Conservation (phyloP, 2,888 invertebrate genomes). For the Nemurella pictetii region DNA sequence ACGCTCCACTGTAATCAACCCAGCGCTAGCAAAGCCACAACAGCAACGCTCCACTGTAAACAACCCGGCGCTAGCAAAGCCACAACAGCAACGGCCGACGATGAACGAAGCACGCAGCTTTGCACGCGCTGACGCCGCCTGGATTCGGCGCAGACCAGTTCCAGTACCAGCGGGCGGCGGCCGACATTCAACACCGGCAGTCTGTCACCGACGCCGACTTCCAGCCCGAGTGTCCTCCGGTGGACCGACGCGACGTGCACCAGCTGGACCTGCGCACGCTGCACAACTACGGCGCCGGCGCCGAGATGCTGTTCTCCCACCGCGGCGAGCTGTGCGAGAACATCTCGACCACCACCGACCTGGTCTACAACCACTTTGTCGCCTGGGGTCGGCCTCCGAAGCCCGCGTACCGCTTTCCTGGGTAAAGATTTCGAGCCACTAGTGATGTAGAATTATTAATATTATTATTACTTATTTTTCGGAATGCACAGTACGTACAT, state of each 20-base stretch:
- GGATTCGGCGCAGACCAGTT: not conserved
- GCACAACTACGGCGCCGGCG: not conserved
- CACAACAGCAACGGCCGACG: no score
- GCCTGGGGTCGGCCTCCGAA: not conserved
- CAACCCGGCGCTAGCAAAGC: no score
- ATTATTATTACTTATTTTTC: no score
- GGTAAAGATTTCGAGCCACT: not conserved
- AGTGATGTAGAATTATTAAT: no score
- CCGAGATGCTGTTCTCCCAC: not conserved
- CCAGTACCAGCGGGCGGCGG: not conserved
- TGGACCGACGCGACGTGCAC: not conserved
- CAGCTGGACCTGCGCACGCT: not conserved
- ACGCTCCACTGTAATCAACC: no score
- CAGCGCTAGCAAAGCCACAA: no score
- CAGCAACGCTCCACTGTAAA: no score
- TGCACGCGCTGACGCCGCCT: not conserved
- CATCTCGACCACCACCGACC: not conserved
- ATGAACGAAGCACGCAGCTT: no score
- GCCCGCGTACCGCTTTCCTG: not conserved
- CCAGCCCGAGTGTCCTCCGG: not conserved
- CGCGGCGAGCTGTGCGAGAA: not conserved
- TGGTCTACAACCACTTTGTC: not conserved
- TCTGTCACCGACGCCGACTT: not conserved
- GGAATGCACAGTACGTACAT: no score
- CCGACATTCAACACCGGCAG: not conserved